Conservation (phyloP, 2,113 vertebrate genomes). For the Thunnus thynnus region DNA sequence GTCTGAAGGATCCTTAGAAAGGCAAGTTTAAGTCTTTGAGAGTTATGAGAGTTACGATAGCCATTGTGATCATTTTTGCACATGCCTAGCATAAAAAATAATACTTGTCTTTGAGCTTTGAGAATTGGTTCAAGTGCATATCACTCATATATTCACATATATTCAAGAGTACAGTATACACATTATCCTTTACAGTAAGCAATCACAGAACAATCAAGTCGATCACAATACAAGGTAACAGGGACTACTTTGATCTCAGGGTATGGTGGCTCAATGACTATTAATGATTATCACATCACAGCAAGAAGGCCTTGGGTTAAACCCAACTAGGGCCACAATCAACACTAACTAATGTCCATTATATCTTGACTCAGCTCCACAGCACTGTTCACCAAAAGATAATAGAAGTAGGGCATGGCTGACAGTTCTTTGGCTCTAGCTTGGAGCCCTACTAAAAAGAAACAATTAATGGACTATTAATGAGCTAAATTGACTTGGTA, state of each 20-base stretch:
- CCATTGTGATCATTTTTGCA: background rate
- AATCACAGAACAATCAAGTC: no score
- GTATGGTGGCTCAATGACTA: no score
- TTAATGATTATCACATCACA: no score
- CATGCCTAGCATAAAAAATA: background rate
- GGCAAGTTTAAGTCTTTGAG: background rate
- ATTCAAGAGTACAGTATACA: no score
- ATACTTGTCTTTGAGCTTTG: background rate
- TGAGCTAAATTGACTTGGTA: slow-evolving; percentile 65
- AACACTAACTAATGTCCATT: slow-evolving; percentile 5
- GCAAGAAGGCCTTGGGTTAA: no score
- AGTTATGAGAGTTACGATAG: background rate
- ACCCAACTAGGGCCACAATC: background rate
- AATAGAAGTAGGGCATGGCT: slow-evolving; percentile 56
- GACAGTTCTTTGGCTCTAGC: slow-evolving; percentile 57
- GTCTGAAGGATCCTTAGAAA: background rate
- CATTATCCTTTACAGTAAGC: no score
- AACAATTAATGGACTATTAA: slow-evolving; percentile 70
- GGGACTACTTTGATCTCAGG: no score
- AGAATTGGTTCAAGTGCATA: background rate
- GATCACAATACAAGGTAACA: no score
- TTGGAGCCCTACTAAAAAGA: slow-evolving; percentile 71
- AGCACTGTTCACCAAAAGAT: slow-evolving; percentile 51
- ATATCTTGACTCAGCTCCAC: slow-evolving; percentile 28
- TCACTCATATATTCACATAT: no score